Conservation (phyloP, 2,113 vertebrate species). For the Nyctereutes procyonoides region DNA sequence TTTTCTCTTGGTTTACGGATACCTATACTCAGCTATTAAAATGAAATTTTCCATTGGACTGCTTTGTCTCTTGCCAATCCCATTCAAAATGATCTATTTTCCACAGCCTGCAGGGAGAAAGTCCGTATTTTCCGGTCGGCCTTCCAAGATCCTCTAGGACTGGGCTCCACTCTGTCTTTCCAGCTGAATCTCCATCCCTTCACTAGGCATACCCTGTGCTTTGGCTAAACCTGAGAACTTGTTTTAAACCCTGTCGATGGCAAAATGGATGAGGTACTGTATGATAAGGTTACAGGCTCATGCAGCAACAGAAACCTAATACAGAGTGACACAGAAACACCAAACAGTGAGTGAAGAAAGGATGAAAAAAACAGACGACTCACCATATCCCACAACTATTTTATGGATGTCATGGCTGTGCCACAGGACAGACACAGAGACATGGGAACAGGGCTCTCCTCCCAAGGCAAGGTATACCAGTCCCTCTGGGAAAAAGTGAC, state of each 20-base stretch:
- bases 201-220: neutral
- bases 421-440: neutral
- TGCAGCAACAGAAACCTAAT: neutral
- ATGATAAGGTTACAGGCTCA: neutral
- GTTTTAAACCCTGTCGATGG: neutral
- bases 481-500: neutral
- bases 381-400: neutral
- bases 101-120: neutral
- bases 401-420: neutral
- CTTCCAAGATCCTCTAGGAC: neutral
- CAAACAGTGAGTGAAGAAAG: neutral
- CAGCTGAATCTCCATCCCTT: neutral
- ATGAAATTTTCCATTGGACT: neutral
- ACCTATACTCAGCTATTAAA: neutral
- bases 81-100: conserved; percentile 20
- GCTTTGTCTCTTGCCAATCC: neutral
- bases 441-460: neutral
- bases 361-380: neutral
- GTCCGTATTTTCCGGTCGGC: neutral
- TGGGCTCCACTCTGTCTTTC: neutral
- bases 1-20: neutral
- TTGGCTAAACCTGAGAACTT: neutral
- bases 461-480: neutral
- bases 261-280: neutral
- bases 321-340: neutral